Conservation (phyloP, 1,140 invertebrate species). For the Brachionus angularis region DNA sequence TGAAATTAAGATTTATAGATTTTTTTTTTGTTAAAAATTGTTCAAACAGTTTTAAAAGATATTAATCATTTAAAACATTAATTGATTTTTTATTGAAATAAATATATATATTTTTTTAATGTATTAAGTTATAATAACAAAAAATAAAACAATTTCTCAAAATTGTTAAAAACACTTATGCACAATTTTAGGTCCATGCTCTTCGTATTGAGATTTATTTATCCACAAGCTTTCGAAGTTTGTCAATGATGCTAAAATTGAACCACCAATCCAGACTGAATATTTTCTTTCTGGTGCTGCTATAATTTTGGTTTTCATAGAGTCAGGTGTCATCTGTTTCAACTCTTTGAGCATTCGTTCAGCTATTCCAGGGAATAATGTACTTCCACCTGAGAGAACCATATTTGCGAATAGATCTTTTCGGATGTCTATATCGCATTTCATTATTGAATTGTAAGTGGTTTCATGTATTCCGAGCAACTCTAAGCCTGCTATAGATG, state of each 20-base stretch:
- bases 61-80: too few relatives aligned
- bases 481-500: conserved; percentile 58
- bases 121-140: too few relatives aligned
- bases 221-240: conserved; percentile 65
- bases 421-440: conserved; percentile 58
- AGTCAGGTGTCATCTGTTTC: conserved; percentile 56
- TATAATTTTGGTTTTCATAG: conserved; percentile 57
- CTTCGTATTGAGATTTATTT: conserved; percentile 84
- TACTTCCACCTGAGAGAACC: conserved; percentile 59
- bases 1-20: too few relatives aligned
- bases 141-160: too few relatives aligned
- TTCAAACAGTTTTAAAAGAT: too few relatives aligned
- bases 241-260: conserved; percentile 60
- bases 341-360: conserved; percentile 60
- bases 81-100: too few relatives aligned
- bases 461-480: conserved; percentile 56
- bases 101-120: too few relatives aligned
- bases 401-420: conserved; percentile 59
- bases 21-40: too few relatives aligned
- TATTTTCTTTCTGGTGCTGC: conserved; percentile 49
- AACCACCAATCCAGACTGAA: conserved; percentile 31
- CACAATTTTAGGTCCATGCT: conserved; percentile 80
- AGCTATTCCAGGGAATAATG: conserved; percentile 60
- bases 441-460: conserved; percentile 57
- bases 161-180: conserved; percentile 60